Percentiles rank a stretch among this genome's conserved stretches.
phyloP scores from a whole-genome alignment of 2,888 invertebrate genomes.

The Leptinotarsa rubiginosa region DNA sequence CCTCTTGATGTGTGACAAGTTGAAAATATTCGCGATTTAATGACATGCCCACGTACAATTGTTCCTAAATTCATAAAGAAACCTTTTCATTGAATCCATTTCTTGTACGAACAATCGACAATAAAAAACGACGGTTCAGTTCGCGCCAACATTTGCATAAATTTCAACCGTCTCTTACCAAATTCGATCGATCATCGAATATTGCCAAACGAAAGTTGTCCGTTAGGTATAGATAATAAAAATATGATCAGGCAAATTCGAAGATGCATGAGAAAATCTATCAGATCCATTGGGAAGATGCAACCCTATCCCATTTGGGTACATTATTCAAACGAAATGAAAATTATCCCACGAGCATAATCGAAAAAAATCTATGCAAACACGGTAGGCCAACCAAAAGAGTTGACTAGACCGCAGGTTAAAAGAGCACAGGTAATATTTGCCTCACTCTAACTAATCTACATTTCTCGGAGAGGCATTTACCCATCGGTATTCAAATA shows the following conservation, averaged over 20 bases:
- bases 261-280: conserved; percentile 18
- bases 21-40: too few relatives aligned
- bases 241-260: conserved; percentile 17
- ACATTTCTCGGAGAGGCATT: conserved; percentile 64
- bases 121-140: background rate
- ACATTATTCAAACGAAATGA: conserved; percentile 53
- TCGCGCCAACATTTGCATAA: conserved; percentile 16
- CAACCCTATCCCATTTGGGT: conserved; percentile 58
- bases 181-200: conserved; percentile 27
- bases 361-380: conserved; percentile 49
- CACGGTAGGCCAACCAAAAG: conserved; percentile 54
- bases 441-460: conserved; percentile 62
- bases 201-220: conserved; percentile 26
- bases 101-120: background rate
- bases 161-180: background rate
- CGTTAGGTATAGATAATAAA: conserved; percentile 11
- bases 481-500: conserved; percentile 66
- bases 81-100: too few relatives aligned
- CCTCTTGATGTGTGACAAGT: too few relatives aligned
- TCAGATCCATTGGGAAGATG: conserved; percentile 49
- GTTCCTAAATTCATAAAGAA: too few relatives aligned
- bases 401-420: background rate
- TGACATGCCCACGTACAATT: too few relatives aligned
- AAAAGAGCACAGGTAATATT: conserved; percentile 20
- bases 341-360: conserved; percentile 65